phyloP scores from a whole-genome alignment of 2,797 vertebrate genomes.

The Rhinichthys osculus region DNA sequence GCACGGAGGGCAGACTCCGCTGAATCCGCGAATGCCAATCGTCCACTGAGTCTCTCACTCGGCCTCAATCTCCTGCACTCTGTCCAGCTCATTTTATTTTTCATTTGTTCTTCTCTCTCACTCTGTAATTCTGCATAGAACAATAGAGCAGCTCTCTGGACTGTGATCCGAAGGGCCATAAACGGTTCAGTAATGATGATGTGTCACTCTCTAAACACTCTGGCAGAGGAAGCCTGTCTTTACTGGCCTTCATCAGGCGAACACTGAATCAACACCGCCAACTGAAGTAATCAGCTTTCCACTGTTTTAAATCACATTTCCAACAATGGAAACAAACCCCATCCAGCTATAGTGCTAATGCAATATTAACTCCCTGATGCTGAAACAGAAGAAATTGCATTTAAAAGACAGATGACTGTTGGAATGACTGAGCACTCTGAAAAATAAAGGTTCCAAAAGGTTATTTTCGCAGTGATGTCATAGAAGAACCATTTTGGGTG shows the following conservation, averaged over 20 bases:
- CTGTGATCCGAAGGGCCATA: slow-evolving; percentile 61
- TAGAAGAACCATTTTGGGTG: neutral
- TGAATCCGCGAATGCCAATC: slow-evolving; percentile 53
- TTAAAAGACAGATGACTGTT: neutral
- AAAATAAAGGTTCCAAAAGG: neutral
- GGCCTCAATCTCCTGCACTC: slow-evolving; percentile 12
- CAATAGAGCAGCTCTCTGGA: slow-evolving; percentile 67
- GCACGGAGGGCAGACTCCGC: slow-evolving; percentile 67
- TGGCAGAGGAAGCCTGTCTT: slow-evolving; percentile 53
- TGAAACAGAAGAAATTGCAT: neutral
- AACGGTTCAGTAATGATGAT: slow-evolving; percentile 60
- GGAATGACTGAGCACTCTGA: neutral
- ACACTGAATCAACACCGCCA: slow-evolving; percentile 57
- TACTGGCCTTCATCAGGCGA: slow-evolving; percentile 53
- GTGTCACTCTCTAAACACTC: slow-evolving; percentile 59
- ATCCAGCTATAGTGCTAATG: slow-evolving; percentile 62
- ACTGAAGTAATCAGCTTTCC: slow-evolving; percentile 64
- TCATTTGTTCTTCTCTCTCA: slow-evolving; percentile 9
- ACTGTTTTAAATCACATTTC: slow-evolving; percentile 64
- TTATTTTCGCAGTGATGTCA: neutral
- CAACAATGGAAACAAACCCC: slow-evolving; percentile 59
- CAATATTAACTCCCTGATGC: neutral
- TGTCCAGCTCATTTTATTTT: slow-evolving; percentile 28
- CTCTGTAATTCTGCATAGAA: slow-evolving; percentile 57
- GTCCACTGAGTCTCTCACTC: slow-evolving; percentile 6